Evolutionary conservation across 1,140 invertebrate species (phyloP), one percentile per base, ranked within the genome.

Genomic region (Zeugodacus cucurbitae): DNA sequence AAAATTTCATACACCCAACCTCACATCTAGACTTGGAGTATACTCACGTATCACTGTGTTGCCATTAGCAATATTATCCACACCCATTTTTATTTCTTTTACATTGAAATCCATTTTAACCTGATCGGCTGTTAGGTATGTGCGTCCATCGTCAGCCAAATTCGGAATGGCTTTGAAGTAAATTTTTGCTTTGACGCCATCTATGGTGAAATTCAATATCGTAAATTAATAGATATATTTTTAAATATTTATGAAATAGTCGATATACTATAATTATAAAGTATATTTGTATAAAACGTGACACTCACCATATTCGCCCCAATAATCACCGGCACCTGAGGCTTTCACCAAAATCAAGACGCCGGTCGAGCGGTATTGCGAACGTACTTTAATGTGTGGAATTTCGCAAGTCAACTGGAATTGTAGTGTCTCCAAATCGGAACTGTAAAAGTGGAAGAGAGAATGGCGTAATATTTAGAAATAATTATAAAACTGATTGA

Each of bases 41-140:
- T 74, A 91, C 96, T 95, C 94, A 97, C 97, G 96, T 89, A 97
- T 93, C 86, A 97, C 96, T 17, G 95, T 94, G 90, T 97, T 97
- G 88, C 96, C 95, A 91, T 97, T 96, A 89, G 96, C 96, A 67
- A 97, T 94, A 90, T 97, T 97, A 90, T 97, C 96, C 26, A 97
- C 97, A 1, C 96, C 96, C 97, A 97, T 97, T 91, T 95, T 95
- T 57, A 97, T 97, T 90, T 96, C 94, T 91, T 95, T 96, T 3
- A 97, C 96, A 90, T 95, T 96, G 93, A 97, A 97, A 91, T 97
- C 97, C 95, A 97, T 96, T 93, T 97, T 97, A 0, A 97, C 94
- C 89, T 97, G 96, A 90, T 97, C 95, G 26, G 97, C 93, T 89
- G 94, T 94, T 20, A 97, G 93, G 90, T 95, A 97, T 29, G 95